Percentiles rank a stretch among this genome's conserved stretches.
These are phyloP conservation scores for Heliconius sara DNA, from an alignment of 2,888 invertebrate species.

Conservation along the genomic window DNA sequence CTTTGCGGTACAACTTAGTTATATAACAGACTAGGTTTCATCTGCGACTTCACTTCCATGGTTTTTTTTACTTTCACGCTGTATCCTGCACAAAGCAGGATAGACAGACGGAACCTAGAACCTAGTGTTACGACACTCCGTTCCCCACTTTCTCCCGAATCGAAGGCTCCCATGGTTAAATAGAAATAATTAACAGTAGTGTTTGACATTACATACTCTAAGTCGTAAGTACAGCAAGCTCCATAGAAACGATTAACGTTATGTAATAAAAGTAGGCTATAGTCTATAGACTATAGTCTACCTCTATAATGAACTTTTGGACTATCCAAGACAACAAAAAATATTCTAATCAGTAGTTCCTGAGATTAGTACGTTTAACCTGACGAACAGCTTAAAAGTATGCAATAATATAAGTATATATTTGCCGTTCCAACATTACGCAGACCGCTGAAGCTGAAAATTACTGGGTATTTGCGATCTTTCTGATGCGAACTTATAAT, in stretches of 20 bases:
- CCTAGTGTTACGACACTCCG: no score
- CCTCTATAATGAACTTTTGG: neutral
- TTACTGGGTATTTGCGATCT: constrained; percentile 33
- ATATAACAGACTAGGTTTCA: neutral
- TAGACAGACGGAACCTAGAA: no score
- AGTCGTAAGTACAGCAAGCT: neutral
- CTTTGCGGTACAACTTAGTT: constrained; percentile 31
- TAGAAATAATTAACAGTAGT: no score
- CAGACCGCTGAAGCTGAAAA: constrained; percentile 37
- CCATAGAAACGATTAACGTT: neutral
- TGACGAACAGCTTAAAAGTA: neutral
- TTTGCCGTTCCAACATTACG: constrained; percentile 34
- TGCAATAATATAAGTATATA: neutral
- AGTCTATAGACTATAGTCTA: no score
- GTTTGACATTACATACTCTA: no score
- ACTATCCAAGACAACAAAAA: neutral
- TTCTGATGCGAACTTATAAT: constrained; percentile 19
- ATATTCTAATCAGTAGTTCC: neutral
- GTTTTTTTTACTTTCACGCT: no score
- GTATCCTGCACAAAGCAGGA: no score
- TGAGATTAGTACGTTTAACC: neutral
- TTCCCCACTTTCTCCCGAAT: no score
- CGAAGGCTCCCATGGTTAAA: no score
- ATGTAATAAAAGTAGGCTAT: neutral
- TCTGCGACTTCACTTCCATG: neutral